phyloP scores from a whole-genome alignment of 2,888 invertebrate species.

The Priocnemis perturbator region DNA sequence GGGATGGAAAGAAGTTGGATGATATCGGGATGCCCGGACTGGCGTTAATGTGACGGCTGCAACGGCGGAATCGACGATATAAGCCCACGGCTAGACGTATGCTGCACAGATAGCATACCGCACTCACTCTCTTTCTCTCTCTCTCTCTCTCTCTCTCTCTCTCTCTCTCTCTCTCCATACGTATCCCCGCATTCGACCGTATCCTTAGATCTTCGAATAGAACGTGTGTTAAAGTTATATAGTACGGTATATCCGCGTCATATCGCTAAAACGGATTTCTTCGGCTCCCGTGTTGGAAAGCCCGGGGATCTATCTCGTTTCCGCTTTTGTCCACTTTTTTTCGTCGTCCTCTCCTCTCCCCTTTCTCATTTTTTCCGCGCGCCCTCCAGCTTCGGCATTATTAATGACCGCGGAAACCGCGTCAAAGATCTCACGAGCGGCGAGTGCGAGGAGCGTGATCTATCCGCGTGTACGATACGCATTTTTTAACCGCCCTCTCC shows the following conservation, averaged over 20 bases:
- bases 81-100: too few relatives aligned
- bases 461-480: slow-evolving; percentile 51
- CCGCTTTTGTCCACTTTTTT: slow-evolving; percentile 8
- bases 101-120: too few relatives aligned
- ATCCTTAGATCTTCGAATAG: neutral
- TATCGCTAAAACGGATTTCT: neutral
- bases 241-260: too few relatives aligned
- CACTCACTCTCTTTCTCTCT: too few relatives aligned
- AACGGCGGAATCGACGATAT: neutral
- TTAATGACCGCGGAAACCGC: slow-evolving; percentile 59
- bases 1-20: too few relatives aligned
- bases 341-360: slow-evolving; percentile 26
- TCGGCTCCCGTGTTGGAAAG: slow-evolving; percentile 1
- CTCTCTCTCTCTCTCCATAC: neutral
- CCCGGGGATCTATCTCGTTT: slow-evolving; percentile 27
- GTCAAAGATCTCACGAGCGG: slow-evolving; percentile 53
- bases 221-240: too few relatives aligned
- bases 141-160: neutral
- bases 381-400: slow-evolving; percentile 46
- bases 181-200: neutral
- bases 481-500: slow-evolving; percentile 41
- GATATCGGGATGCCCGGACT: neutral
- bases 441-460: slow-evolving; percentile 40
- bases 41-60: neutral
- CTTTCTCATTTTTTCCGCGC: slow-evolving; percentile 14